These are phyloP conservation scores for Cassiopea xamachana DNA, from an alignment of 30 jellyfish, hydroid and myxozoan species.

Conservation along the genomic window DNA sequence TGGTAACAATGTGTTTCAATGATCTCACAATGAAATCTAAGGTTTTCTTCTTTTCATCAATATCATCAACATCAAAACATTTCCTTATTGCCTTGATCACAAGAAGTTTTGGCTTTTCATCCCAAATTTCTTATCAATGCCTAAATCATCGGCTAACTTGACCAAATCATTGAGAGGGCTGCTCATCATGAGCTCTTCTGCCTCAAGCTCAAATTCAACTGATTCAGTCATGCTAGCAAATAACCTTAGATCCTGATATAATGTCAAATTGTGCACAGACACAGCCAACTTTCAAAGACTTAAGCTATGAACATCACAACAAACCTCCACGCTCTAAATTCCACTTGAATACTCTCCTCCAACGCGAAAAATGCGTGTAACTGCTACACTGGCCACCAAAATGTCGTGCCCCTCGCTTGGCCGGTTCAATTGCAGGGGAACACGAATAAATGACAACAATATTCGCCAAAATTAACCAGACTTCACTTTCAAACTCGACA, in stretches of 20 bases:
- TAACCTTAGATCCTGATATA: neutral
- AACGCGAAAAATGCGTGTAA: too few relatives aligned
- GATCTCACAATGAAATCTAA: conserved; percentile 12
- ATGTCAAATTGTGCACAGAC: too few relatives aligned
- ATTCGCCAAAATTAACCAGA: too few relatives aligned
- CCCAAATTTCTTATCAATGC: conserved; percentile 40
- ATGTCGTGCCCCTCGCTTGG: too few relatives aligned
- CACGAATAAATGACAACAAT: too few relatives aligned
- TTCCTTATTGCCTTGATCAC: conserved; percentile 49
- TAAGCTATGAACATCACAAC: too few relatives aligned
- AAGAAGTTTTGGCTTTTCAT: conserved; percentile 27
- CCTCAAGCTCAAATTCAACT: conserved; percentile 45
- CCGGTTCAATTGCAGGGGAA: too few relatives aligned
- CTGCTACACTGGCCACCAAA: too few relatives aligned
- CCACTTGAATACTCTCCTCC: too few relatives aligned
- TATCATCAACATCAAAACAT: conserved; percentile 36
- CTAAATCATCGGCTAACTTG: conserved; percentile 21
- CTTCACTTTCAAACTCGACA: too few relatives aligned
- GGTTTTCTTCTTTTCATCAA: conserved; percentile 29
- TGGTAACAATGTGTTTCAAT: conserved; percentile 1
- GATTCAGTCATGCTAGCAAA: conserved; percentile 49
- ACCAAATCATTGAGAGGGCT: conserved; percentile 12
- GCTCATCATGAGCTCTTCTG: conserved; percentile 55
- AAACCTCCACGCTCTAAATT: too few relatives aligned
- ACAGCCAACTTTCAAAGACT: too few relatives aligned